phyloP scores from a whole-genome alignment of 1,140 invertebrate genomes.

The Ladona fulva region DNA sequence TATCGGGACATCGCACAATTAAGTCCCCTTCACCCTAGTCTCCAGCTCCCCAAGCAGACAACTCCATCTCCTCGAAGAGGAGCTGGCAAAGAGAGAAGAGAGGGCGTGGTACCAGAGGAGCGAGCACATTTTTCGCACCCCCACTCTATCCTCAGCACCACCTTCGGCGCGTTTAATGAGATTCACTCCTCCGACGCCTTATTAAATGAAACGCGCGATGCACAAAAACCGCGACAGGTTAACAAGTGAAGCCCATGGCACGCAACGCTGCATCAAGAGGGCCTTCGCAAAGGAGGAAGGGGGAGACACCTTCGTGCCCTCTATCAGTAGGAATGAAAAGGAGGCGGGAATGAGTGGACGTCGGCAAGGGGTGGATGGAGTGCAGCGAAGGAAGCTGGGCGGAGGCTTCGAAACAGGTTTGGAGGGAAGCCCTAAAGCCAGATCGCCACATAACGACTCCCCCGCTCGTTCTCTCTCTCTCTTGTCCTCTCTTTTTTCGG shows the following conservation, averaged over 20 bases:
- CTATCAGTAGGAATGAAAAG: slow-evolving; percentile 1
- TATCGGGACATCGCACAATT: too few relatives aligned
- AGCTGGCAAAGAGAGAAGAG: too few relatives aligned
- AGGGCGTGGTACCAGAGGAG: too few relatives aligned
- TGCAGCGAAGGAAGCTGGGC: neutral
- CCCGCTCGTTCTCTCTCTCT: neutral
- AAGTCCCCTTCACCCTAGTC: too few relatives aligned
- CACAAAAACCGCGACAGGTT: too few relatives aligned
- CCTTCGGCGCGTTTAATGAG: too few relatives aligned
- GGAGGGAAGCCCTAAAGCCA: neutral
- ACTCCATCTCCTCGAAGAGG: too few relatives aligned
- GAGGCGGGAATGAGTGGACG: neutral
- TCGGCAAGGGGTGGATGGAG: neutral
- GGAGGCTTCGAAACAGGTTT: neutral
- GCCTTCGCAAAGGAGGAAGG: neutral
- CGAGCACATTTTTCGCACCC: too few relatives aligned
- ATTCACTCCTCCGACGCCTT: too few relatives aligned
- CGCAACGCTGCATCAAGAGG: neutral
- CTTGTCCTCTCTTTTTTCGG: neutral
- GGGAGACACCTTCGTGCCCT: neutral
- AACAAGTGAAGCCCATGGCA: neutral
- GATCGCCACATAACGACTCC: neutral
- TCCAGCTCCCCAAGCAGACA: too few relatives aligned
- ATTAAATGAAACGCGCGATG: too few relatives aligned
- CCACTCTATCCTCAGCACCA: too few relatives aligned